Conservation (phyloP, 2,888 invertebrate genomes). For the Holacanthella duospinosa region DNA sequence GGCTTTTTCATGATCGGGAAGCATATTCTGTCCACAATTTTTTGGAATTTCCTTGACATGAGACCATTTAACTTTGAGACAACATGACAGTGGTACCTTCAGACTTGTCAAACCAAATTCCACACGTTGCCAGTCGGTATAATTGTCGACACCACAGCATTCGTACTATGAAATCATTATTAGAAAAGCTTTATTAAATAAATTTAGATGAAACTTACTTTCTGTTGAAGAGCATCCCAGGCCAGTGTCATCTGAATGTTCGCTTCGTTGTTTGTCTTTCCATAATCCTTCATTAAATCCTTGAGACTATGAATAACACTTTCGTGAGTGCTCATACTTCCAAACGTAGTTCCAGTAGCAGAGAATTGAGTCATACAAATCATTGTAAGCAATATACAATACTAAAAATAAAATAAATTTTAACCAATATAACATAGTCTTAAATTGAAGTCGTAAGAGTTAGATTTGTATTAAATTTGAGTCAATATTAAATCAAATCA, state of each 20-base stretch:
- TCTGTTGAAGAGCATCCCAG: background rate
- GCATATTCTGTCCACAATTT: constrained; percentile 19
- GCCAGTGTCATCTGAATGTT: background rate
- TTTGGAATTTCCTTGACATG: background rate
- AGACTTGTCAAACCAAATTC: constrained; percentile 24
- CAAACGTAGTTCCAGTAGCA: background rate
- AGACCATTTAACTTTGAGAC: constrained; percentile 3
- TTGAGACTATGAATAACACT: background rate
- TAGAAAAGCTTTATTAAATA: too few species aligned
- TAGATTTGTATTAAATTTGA: too few species aligned
- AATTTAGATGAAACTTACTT: background rate
- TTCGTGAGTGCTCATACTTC: background rate
- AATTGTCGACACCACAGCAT: constrained; percentile 22
- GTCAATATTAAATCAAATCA: background rate
- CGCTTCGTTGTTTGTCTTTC: background rate
- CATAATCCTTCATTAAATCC: background rate
- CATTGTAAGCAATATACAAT: background rate
- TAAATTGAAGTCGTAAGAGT: too few species aligned
- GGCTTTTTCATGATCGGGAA: constrained; percentile 16
- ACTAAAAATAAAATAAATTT: background rate
- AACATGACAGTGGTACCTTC: constrained; percentile 21
- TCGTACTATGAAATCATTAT: background rate
- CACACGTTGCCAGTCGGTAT: constrained; percentile 29
- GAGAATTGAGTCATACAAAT: background rate
- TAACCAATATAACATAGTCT: background rate